Evolutionary conservation across 2,888 invertebrate genomes (phyloP).

Genomic region (Thumatha senex): DNA sequence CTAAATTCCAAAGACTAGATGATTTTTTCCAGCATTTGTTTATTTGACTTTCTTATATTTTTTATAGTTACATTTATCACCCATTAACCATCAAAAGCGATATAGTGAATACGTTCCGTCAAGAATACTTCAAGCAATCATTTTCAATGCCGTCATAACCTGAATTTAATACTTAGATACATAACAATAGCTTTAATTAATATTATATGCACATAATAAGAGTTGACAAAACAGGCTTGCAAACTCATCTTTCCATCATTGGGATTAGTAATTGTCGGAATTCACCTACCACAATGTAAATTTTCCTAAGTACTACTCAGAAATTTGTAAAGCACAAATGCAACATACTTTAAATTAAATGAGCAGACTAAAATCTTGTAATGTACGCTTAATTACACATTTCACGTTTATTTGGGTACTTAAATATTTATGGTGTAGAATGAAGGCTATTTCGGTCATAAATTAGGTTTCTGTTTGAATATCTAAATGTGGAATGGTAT

Average conservation of each 20-base stretch:
- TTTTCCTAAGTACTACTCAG: conserved; percentile 30
- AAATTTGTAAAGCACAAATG: conserved; percentile 37
- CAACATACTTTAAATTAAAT: conserved; percentile 35
- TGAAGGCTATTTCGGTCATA: background rate
- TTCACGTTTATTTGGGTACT: conserved; percentile 22
- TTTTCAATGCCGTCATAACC: too few relatives aligned
- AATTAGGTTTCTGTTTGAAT: background rate
- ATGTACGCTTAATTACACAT: conserved; percentile 8
- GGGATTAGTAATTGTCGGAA: conserved; percentile 12
- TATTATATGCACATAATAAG: conserved; percentile 15
- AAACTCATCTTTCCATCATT: too few relatives aligned
- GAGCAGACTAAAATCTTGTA: conserved; percentile 24
- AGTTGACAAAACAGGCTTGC: conserved; percentile 37
- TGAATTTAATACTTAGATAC: too few relatives aligned
- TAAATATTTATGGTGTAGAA: conserved; percentile 17
- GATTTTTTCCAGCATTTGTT: too few relatives aligned
- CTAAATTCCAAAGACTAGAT: too few relatives aligned
- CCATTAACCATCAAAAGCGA: too few relatives aligned
- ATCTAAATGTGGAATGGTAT: background rate
- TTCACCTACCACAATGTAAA: conserved; percentile 43
- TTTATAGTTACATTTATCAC: too few relatives aligned
- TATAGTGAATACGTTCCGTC: too few relatives aligned
- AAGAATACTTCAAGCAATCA: too few relatives aligned
- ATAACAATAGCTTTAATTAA: conserved; percentile 1
- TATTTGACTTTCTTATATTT: too few relatives aligned